These are phyloP conservation scores for Melanerpes aurifrons DNA, from an alignment of 2,113 vertebrate genomes.

Conservation along the genomic window DNA sequence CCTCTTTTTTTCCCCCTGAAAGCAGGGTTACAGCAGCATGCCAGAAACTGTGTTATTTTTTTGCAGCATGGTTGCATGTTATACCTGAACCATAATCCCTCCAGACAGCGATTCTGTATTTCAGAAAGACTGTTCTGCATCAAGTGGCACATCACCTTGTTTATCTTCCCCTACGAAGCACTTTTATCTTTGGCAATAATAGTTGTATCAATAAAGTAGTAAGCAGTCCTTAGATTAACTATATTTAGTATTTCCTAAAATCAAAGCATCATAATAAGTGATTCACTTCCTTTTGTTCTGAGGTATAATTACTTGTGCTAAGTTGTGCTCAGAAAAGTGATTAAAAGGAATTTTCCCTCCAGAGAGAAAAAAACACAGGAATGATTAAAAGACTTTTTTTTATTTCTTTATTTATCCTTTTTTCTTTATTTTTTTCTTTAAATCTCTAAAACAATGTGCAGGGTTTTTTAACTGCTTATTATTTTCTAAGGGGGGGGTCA, in stretches of 20 bases:
- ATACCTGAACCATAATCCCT: not conserved
- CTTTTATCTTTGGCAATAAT: not conserved
- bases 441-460: not conserved
- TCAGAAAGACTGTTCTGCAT: not conserved
- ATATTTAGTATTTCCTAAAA: constrained; percentile 46
- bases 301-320: constrained; percentile 41
- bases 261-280: not conserved
- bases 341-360: constrained; percentile 44
- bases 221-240: constrained; percentile 3
- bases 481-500: not conserved
- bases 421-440: not conserved
- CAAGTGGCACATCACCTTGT: not conserved
- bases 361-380: constrained; percentile 22
- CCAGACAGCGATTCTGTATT: not conserved
- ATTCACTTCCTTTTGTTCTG: constrained; percentile 58
- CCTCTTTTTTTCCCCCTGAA: not conserved
- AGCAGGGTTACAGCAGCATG: not conserved
- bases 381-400: constrained; percentile 8
- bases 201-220: not conserved
- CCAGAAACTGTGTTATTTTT: not conserved
- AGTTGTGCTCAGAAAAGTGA: constrained; percentile 33
- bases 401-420: too few relatives aligned
- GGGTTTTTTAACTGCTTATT: not conserved
- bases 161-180: not conserved
- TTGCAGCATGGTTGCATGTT: not conserved